Evolutionary conservation across 2,888 invertebrate genomes (phyloP).

Genomic region (Clivina fossor): DNA sequence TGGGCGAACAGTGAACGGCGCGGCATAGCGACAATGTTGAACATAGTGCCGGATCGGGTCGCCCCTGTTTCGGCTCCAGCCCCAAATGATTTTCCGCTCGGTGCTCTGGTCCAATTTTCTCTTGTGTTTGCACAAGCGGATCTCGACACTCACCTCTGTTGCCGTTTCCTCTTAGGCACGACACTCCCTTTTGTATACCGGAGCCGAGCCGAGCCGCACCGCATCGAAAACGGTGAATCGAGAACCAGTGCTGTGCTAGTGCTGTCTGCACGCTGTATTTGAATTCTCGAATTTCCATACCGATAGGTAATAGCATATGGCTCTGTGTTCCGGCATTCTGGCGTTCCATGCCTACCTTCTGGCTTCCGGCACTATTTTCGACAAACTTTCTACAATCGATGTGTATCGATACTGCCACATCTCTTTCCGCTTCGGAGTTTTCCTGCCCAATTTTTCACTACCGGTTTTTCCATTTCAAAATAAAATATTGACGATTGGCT

Average conservation of each 20-base stretch:
- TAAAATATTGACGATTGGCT: too few species aligned
- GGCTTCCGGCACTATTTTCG: conserved; percentile 8
- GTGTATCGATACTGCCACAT: too few species aligned
- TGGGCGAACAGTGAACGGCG: too few species aligned
- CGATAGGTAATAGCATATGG: conserved; percentile 9
- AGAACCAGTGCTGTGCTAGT: not conserved
- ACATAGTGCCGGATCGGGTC: too few species aligned
- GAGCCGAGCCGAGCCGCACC: conserved; percentile 1
- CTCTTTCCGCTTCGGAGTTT: too few species aligned
- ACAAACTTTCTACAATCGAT: conserved; percentile 1
- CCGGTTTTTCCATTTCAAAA: too few species aligned
- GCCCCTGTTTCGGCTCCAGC: conserved; percentile 26
- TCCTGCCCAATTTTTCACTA: too few species aligned
- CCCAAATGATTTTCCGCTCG: conserved; percentile 32
- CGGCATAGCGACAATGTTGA: conserved; percentile 32
- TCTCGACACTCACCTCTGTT: conserved; percentile 32
- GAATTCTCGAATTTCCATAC: conserved; percentile 16
- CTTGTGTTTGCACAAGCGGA: conserved; percentile 34
- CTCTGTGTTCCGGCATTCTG: too few species aligned
- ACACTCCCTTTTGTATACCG: conserved; percentile 30
- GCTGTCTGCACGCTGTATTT: conserved; percentile 6
- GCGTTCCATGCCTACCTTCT: too few species aligned
- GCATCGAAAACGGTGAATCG: not conserved
- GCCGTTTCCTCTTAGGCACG: conserved; percentile 30
- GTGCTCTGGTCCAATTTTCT: conserved; percentile 33